phyloP scores from a whole-genome alignment of 2,888 invertebrate genomes.

The Nemoura dubitans region DNA sequence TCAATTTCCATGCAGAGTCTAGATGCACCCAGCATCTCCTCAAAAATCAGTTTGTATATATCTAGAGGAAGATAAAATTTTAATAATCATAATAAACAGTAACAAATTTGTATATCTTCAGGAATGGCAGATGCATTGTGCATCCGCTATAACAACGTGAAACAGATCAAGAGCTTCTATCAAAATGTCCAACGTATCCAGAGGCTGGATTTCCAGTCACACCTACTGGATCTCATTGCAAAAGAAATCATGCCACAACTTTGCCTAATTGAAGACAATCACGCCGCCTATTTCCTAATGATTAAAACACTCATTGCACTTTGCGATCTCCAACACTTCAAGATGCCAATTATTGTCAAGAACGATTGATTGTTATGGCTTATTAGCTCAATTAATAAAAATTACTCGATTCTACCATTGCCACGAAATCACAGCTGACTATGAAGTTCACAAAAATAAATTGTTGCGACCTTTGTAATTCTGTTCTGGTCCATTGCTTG shows the following conservation, averaged over 20 bases:
- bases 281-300: constrained; percentile 26
- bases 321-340: constrained; percentile 21
- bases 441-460: neutral
- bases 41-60: no score
- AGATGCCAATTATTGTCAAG: constrained; percentile 36
- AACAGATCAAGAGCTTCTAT: constrained; percentile 28
- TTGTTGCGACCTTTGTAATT: neutral
- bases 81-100: neutral
- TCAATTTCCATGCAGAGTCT: no score
- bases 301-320: constrained; percentile 25
- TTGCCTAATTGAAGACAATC: neutral
- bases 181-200: constrained; percentile 42
- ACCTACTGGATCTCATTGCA: constrained; percentile 32
- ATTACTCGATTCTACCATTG: neutral
- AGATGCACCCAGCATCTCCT: no score
- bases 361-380: constrained; percentile 17
- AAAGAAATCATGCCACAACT: constrained; percentile 36
- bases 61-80: neutral
- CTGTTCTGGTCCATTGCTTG: neutral
- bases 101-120: constrained; percentile 21
- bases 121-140: constrained; percentile 27
- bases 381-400: neutral
- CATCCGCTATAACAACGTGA: constrained; percentile 39
- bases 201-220: constrained; percentile 39
- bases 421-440: constrained; percentile 13